phyloP scores from a whole-genome alignment of 2,797 vertebrate species.

The Oceanodroma leucorhoa region DNA sequence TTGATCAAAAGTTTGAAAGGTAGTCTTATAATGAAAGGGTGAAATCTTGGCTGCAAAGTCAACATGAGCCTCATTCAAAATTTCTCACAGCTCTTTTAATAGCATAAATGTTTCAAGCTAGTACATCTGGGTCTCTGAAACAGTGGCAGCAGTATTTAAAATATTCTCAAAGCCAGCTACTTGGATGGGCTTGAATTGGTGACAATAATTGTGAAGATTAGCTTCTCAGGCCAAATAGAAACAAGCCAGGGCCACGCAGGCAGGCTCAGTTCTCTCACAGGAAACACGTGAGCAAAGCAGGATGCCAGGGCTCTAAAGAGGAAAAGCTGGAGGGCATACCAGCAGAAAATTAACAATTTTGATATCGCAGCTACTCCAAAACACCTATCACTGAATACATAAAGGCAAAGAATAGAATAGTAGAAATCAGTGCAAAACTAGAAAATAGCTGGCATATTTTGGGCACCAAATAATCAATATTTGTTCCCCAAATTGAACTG shows the following conservation, averaged over 20 bases:
- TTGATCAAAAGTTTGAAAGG: constrained; percentile 36
- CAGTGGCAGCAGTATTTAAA: constrained; percentile 53
- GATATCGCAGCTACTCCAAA: background rate
- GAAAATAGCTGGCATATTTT: background rate
- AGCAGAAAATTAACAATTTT: constrained; percentile 18
- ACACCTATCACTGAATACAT: background rate
- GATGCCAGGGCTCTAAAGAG: constrained; percentile 2
- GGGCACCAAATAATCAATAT: background rate
- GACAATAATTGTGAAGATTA: constrained; percentile 28
- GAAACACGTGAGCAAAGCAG: background rate
- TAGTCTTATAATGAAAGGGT: background rate
- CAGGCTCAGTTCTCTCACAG: constrained; percentile 15
- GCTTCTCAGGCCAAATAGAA: constrained; percentile 36
- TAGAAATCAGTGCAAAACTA: background rate
- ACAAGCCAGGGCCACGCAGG: background rate
- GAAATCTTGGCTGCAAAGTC: constrained; percentile 26
- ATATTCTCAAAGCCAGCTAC: constrained; percentile 41
- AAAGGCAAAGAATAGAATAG: background rate
- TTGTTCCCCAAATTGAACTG: background rate
- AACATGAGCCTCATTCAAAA: background rate
- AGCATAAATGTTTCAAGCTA: constrained; percentile 31
- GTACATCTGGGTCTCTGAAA: constrained; percentile 49
- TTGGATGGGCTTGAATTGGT: constrained; percentile 50
- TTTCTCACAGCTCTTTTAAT: constrained; percentile 56
- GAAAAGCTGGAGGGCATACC: background rate